A percentile compares a stretch with the other conserved stretches of the same genome.
Conservation (phyloP, 64 coral and sea anemone species). For the Porites australiensis region DNA sequence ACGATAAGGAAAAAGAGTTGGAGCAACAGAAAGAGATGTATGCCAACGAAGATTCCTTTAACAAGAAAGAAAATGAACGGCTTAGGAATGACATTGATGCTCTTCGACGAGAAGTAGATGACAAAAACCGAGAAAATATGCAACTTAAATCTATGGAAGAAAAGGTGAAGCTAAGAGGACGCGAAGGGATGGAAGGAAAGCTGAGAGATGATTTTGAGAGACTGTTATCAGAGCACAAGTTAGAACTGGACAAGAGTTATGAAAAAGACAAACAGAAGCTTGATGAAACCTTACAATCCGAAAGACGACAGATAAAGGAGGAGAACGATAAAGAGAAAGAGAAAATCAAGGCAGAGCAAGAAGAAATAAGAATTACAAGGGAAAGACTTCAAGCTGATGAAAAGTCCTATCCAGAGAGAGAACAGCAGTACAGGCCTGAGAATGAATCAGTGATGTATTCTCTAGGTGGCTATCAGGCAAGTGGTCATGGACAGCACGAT, state of each 20-base stretch:
- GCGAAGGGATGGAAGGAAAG: slow-evolving; percentile 78
- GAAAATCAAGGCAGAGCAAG: slow-evolving; percentile 40
- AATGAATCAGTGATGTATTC: neutral
- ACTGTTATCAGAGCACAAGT: slow-evolving; percentile 77
- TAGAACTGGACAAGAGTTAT: slow-evolving; percentile 82
- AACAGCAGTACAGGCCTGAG: neutral
- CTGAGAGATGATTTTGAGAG: slow-evolving; percentile 93
- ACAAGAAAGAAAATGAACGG: slow-evolving; percentile 63
- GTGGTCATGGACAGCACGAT: neutral
- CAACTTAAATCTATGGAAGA: slow-evolving; percentile 86
- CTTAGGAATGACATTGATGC: slow-evolving; percentile 74
- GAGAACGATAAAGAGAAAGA: slow-evolving; percentile 74
- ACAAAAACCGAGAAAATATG: slow-evolving; percentile 56
- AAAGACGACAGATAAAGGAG: slow-evolving; percentile 74
- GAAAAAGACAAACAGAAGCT: slow-evolving; percentile 74
- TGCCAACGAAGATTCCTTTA: slow-evolving; percentile 23
- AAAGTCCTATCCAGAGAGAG: neutral
- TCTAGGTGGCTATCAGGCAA: neutral
- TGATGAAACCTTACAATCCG: slow-evolving; percentile 62
- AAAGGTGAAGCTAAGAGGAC: slow-evolving; percentile 67
- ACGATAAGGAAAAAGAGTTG: slow-evolving; percentile 39
- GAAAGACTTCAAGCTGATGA: neutral
- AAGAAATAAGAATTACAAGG: neutral
- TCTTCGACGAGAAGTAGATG: slow-evolving; percentile 77
- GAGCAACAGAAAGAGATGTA: slow-evolving; percentile 40